Conservation (phyloP, 2,888 invertebrate species). For the Melieria crassipennis region DNA sequence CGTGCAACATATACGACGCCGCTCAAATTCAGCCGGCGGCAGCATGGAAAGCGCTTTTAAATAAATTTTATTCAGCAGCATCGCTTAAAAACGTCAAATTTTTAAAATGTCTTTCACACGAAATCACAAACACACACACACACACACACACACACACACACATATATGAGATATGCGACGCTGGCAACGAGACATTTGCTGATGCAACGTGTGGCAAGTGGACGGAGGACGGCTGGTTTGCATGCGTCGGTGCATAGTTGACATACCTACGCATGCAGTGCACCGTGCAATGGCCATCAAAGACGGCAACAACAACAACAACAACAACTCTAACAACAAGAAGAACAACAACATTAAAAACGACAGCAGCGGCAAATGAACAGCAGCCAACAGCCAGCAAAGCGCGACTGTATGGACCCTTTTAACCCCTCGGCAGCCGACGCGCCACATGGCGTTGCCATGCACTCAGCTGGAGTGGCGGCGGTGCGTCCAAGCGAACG, state of each 20-base stretch:
- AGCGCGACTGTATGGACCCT: not conserved
- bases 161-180: conserved; percentile 10
- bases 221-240: not conserved
- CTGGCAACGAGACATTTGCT: not conserved
- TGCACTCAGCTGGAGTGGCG: conserved; percentile 13
- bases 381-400: conserved; percentile 40
- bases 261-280: conserved; percentile 57
- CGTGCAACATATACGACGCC: too few relatives aligned
- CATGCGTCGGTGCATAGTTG: conserved; percentile 56
- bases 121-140: conserved; percentile 36
- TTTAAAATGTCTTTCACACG: conserved; percentile 47
- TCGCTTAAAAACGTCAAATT: conserved; percentile 36
- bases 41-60: conserved; percentile 28
- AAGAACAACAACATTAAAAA: conserved; percentile 20
- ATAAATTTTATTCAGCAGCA: conserved; percentile 27
- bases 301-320: conserved; percentile 23
- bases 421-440: not conserved
- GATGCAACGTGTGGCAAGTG: not conserved
- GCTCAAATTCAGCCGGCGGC: not conserved
- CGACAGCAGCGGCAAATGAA: conserved; percentile 21
- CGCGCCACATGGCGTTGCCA: not conserved
- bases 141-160: conserved; percentile 22
- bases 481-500: not conserved
- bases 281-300: conserved; percentile 13
- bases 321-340: not conserved